Conservation (phyloP, 1,140 invertebrate genomes). For the Dendrolimus punctatus region DNA sequence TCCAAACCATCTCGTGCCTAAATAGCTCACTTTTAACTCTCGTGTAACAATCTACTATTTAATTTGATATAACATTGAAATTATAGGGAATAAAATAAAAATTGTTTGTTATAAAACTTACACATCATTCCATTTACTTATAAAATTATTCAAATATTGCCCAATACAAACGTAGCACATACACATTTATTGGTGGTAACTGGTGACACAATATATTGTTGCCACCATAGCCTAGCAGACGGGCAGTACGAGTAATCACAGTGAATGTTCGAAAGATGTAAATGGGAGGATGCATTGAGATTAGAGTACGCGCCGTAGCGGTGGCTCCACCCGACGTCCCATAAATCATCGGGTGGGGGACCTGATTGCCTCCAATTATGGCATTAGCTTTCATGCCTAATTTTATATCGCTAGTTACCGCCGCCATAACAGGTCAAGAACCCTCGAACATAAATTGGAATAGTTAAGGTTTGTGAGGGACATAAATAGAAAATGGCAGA, state of each 20-base stretch:
- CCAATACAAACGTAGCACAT: too few species aligned
- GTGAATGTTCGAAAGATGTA: conserved; percentile 53
- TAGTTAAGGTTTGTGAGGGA: background rate
- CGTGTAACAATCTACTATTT: too few species aligned
- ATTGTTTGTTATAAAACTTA: too few species aligned
- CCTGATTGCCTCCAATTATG: conserved; percentile 64
- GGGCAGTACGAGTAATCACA: conserved; percentile 30
- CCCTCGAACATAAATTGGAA: conserved; percentile 1
- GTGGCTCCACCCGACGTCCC: conserved; percentile 18
- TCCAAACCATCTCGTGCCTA: too few species aligned
- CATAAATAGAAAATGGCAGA: too few species aligned
- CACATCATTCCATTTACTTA: too few species aligned
- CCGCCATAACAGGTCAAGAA: conserved; percentile 29
- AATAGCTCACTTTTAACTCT: too few species aligned
- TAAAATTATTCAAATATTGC: too few species aligned
- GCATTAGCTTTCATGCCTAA: conserved; percentile 66
- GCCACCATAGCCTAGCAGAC: conserved; percentile 17
- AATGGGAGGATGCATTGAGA: conserved; percentile 23
- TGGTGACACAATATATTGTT: conserved; percentile 2
- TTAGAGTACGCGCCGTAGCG: conserved; percentile 15
- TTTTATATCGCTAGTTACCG: conserved; percentile 42
- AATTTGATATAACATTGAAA: too few species aligned
- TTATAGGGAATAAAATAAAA: too few species aligned
- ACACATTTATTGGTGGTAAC: too few species aligned
- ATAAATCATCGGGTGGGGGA: conserved; percentile 60